Conservation (phyloP, 2,888 invertebrate species). For the Drosophila stalkeri region DNA sequence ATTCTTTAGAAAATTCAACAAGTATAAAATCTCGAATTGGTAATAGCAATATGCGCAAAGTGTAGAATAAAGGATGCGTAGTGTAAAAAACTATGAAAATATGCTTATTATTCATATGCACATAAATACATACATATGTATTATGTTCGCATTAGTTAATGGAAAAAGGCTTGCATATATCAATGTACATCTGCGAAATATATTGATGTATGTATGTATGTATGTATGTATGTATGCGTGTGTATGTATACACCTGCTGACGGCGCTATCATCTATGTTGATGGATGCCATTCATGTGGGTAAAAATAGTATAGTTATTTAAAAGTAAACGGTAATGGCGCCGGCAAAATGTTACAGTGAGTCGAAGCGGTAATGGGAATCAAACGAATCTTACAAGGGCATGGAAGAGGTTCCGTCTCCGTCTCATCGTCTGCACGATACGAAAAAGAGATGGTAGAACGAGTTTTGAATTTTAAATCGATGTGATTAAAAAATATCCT, state of each 20-base stretch:
- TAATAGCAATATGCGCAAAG: constrained; percentile 23
- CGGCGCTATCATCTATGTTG: background rate
- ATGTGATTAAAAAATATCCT: too few relatives aligned
- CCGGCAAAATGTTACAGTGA: background rate
- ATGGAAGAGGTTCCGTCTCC: too few relatives aligned
- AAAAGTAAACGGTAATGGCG: background rate
- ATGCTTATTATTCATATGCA: too few relatives aligned
- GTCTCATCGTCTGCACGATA: too few relatives aligned
- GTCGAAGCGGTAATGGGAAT: background rate
- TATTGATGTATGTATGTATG: background rate
- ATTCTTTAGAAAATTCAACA: constrained; percentile 62
- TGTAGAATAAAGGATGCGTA: constrained; percentile 32
- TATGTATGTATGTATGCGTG: background rate
- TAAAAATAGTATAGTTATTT: too few relatives aligned
- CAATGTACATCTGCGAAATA: background rate
- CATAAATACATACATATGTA: background rate
- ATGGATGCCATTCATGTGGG: background rate
- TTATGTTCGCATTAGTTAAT: background rate
- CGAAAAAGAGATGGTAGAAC: too few relatives aligned
- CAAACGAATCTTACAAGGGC: background rate
- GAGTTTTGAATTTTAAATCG: too few relatives aligned
- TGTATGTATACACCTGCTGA: background rate
- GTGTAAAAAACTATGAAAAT: background rate
- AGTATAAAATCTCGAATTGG: constrained; percentile 48
- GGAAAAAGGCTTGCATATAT: background rate